Percentiles rank a stretch among this genome's conserved stretches.
phyloP scores from a whole-genome alignment of 1,140 invertebrate species.

The Chionoecetes opilio region DNA sequence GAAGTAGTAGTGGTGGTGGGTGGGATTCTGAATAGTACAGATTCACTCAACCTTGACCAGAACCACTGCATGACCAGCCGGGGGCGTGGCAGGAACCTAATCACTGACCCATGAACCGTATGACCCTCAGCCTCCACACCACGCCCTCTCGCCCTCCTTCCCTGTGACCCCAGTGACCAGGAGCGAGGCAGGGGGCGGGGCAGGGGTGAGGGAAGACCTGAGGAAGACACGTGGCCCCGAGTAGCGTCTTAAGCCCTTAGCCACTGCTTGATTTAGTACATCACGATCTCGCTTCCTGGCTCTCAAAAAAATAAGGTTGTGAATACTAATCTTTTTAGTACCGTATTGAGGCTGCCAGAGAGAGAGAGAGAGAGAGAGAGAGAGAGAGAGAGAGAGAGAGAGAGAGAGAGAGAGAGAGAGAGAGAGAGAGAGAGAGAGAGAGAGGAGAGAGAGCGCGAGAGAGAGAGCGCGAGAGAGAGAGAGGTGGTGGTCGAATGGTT shows the following conservation, averaged over 20 bases:
- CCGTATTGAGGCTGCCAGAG: not conserved
- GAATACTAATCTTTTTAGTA: not conserved
- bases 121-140: not conserved
- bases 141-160: not conserved
- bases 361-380: conserved; percentile 25
- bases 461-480: no score
- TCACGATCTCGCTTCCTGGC: not conserved
- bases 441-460: no score
- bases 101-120: not conserved
- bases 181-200: not conserved
- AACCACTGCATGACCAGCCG: not conserved
- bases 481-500: no score
- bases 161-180: not conserved
- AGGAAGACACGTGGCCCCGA: not conserved
- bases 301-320: not conserved
- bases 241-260: not conserved
- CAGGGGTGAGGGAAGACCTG: not conserved
- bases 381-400: conserved; percentile 27
- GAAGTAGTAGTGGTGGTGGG: no score
- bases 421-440: not conserved
- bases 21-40: not conserved
- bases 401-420: conserved; percentile 27
- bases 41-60: conserved; percentile 16
- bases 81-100: not conserved
- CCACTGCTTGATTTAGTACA: not conserved